Conservation (phyloP, 2,113 vertebrate genomes). For the Sisor rabdophorus region DNA sequence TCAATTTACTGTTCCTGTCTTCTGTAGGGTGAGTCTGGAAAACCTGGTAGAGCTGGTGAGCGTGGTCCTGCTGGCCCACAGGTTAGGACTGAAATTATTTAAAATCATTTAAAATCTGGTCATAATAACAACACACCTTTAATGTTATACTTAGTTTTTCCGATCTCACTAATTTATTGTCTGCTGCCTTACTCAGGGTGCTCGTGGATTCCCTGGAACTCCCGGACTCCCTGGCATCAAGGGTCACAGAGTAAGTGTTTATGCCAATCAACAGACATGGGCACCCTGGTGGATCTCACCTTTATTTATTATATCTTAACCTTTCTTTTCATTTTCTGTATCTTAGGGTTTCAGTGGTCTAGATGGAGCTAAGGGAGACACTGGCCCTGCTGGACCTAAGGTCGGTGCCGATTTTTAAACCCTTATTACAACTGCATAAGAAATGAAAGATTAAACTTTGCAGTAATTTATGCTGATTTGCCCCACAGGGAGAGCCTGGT, state of each 20-base stretch:
- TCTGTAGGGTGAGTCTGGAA: slow-evolving; percentile 91
- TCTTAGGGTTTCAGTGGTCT: slow-evolving; percentile 92
- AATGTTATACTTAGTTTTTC: not conserved
- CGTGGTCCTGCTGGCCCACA: slow-evolving; percentile 90
- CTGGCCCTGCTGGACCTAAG: slow-evolving; percentile 93
- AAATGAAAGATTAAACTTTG: not conserved
- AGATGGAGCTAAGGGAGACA: slow-evolving; percentile 94
- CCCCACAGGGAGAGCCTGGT: slow-evolving; percentile 83
- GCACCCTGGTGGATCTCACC: not conserved
- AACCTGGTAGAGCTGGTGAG: slow-evolving; percentile 87
- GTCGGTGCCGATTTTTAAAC: slow-evolving; percentile 62
- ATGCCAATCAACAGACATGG: not conserved
- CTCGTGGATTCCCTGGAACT: slow-evolving; percentile 95
- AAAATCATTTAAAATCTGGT: not conserved
- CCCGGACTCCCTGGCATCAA: slow-evolving; percentile 96
- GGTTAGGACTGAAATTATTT: slow-evolving; percentile 67
- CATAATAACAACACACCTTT: not conserved
- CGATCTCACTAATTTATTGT: not conserved
- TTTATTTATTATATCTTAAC: not conserved
- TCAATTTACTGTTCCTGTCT: slow-evolving; percentile 36
- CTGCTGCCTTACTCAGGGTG: slow-evolving; percentile 72
- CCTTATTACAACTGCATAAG: not conserved
- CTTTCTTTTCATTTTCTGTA: slow-evolving; percentile 9
- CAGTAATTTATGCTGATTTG: not conserved
- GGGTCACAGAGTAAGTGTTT: slow-evolving; percentile 91